Evolutionary conservation across 2,113 vertebrate species (phyloP), one percentile per base, ranked within the genome.

Genomic region (Pterocles gutturalis): DNA sequence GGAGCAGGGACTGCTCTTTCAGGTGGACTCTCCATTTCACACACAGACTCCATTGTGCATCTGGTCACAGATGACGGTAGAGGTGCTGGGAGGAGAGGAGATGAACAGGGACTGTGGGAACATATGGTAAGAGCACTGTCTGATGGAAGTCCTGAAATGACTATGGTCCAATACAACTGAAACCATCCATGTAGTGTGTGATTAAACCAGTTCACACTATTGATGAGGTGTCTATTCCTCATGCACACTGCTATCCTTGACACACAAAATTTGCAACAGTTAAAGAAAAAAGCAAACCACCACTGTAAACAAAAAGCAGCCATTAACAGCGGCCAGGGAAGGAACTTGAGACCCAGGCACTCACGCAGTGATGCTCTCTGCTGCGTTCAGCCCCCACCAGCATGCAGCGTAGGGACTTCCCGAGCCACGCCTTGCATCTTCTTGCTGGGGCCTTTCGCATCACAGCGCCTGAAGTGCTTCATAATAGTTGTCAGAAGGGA

Each of bases 331-430:
- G 36, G n/a, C 28, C 69, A 36, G 41, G 9, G 31, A 65, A 91
- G 55, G 69, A 84, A 78, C 18, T 38, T 0, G 3, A 67, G 76
- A 87, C 11, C 19, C 2, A 3, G 21, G 20, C 43, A 57, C 64
- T 36, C 31, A 28, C 0, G 0, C n/a, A 87, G 51, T 1, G 11
- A n/a, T 70, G 34, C 4, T 54, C 34, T 61, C 34, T 71, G 61
- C 28, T 17, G 4, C 0, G 0, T 87, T 38, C 41, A 66, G 54
- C 22, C n/a, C 41, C 24, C 17, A 45, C 33, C 57, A 76, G n/a
- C 29, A 9, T 41, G n/a, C 2, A 45, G 11, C 0, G 0, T 57
- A n/a, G 33, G 61, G 43, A 33, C 75, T 71, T 82, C 48, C 66
- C 1, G 1, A 85, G 57, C 61, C 58, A 57, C 17, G 48, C 31